A percentile compares a stretch with the other conserved stretches of the same genome.
These are phyloP conservation scores for Lepidonotus clava DNA, from an alignment of 2,888 invertebrate species.

Conservation along the genomic window DNA sequence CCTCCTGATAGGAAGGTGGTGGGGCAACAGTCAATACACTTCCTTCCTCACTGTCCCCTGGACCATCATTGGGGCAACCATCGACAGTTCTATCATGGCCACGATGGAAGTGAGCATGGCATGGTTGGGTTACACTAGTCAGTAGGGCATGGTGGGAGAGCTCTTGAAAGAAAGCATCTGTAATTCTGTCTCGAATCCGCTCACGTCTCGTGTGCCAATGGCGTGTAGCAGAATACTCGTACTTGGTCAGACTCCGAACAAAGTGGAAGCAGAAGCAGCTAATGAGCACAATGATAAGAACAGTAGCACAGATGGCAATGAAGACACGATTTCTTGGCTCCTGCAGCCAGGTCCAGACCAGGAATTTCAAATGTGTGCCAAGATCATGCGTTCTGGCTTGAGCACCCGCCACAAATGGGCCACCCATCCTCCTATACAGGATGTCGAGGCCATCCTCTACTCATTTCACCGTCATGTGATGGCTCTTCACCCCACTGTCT, in stretches of 20 bases:
- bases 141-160: conserved; percentile 29
- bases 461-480: not conserved
- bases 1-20: conserved; percentile 40
- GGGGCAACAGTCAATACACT: not conserved
- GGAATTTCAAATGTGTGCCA: conserved; percentile 25
- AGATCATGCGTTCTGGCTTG: not conserved
- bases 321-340: conserved; percentile 45
- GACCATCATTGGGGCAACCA: not conserved
- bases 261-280: conserved; percentile 46
- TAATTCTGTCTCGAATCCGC: conserved; percentile 21
- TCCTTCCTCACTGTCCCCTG: not conserved
- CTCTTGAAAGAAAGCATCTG: conserved; percentile 34
- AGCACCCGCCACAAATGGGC: not conserved
- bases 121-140: not conserved
- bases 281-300: conserved; percentile 36
- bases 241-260: conserved; percentile 41
- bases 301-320: conserved; percentile 44
- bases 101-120: not conserved
- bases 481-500: not conserved
- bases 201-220: conserved; percentile 37
- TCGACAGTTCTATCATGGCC: not conserved
- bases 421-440: conserved; percentile 29
- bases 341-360: conserved; percentile 49
- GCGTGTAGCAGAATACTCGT: conserved; percentile 15
- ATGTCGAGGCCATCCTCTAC: conserved; percentile 8